phyloP scores from a whole-genome alignment of 2,888 invertebrate genomes.

The Gryllus longicercus region DNA sequence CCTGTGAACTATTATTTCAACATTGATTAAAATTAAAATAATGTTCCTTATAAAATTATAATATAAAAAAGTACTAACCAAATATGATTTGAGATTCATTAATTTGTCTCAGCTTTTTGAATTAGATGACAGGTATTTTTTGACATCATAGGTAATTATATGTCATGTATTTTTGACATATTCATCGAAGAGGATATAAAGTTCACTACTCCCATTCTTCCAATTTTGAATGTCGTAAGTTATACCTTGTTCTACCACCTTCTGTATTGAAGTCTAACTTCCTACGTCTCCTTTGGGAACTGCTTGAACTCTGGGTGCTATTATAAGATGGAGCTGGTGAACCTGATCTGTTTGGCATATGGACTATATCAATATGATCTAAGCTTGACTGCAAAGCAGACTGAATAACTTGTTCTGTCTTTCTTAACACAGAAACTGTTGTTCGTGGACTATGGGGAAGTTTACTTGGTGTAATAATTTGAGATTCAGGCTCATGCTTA shows the following conservation, averaged over 20 bases:
- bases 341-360: not conserved
- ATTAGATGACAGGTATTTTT: no score
- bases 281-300: not conserved
- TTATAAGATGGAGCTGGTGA: not conserved
- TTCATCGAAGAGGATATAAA: no score
- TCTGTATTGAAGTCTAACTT: not conserved
- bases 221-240: not conserved
- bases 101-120: no score
- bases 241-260: not conserved
- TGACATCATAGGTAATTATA: no score
- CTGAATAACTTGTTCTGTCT: constrained; percentile 8
- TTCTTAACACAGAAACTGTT: not conserved
- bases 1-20: no score
- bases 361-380: not conserved
- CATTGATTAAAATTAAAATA: no score
- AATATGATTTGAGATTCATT: no score
- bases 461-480: not conserved
- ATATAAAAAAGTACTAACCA: no score
- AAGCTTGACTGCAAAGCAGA: not conserved
- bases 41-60: no score
- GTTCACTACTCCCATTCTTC: no score
- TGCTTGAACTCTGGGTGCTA: not conserved
- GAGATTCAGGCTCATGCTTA: not conserved
- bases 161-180: no score
- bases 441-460: not conserved